Evolutionary conservation across 2,113 vertebrate genomes (phyloP), one percentile per base, ranked within the genome.

Genomic region (Lophura nycthemera): DNA sequence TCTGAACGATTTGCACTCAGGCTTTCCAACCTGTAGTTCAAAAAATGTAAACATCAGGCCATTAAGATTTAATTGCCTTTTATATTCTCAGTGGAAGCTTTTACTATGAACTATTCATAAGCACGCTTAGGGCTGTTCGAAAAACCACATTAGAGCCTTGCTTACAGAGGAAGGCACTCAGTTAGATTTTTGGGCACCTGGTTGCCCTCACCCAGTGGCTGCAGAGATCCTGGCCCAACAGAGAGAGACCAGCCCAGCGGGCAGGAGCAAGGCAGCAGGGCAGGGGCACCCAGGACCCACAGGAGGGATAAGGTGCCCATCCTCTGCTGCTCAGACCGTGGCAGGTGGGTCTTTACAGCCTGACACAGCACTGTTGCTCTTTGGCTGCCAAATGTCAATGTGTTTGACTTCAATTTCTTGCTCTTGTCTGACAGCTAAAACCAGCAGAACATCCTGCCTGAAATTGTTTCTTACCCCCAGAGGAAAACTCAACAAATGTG

Each of bases 51-150:
- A 92, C 87, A 92, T 43, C 5, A 24, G 47, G 47, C 72, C 87
- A 86, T 93, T 95, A 93, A 95, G 75, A 83, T 95, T 91, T 96
- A 95, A 93, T 95, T 93, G 65, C 89, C 92, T 91, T 95, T 95
- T 91, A 82, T 94, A 83, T 91, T 89, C 87, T 91, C 82, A 0
- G 0, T 65, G 85, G 85, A 95, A 89, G 94, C 82, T 86, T 95
- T 95, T 95, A 93, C 89, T 93, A 96, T 93, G 82, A 95, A 95
- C 89, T 92, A 95, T 95, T 96, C 87, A 96, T 95, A 92, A 96
- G 89, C 94, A 93, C 0, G 0, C 61, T 77, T 79, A 81, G 79
- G 38, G 47, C 56, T 95, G 82, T 66, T 87, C 47, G 83, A 89
- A 80, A 93, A 86, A 48, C 38, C 42, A 10, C 38, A 83, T 86